Evolutionary conservation across 2,888 invertebrate genomes (phyloP).

Genomic region (Villa cingulata): DNA sequence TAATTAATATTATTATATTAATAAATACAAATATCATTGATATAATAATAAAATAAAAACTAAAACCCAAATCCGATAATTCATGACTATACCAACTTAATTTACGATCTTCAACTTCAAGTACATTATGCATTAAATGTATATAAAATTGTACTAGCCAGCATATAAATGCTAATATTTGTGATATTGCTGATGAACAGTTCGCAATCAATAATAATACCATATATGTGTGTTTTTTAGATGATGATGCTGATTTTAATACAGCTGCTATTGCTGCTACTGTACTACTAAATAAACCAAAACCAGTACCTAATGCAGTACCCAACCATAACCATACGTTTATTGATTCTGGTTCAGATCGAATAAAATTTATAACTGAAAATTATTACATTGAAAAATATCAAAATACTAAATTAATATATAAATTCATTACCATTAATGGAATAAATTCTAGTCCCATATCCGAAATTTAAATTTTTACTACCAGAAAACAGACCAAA

Average conservation of each 20-base stretch:
- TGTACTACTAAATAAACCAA: conserved; percentile 30
- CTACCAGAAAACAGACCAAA: conserved; percentile 81
- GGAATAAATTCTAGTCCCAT: conserved; percentile 62
- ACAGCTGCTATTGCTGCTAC: conserved; percentile 34
- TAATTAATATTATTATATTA: conserved; percentile 27
- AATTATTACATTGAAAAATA: neutral
- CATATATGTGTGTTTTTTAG: conserved; percentile 31
- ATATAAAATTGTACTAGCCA: conserved; percentile 77
- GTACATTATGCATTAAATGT: conserved; percentile 66
- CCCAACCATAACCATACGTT: conserved; percentile 34
- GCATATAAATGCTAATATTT: conserved; percentile 58
- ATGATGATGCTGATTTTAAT: conserved; percentile 32
- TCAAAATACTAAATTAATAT: neutral
- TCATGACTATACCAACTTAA: conserved; percentile 74
- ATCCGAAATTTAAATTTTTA: conserved; percentile 66
- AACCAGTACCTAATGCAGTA: conserved; percentile 32
- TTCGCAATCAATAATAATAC: conserved; percentile 30
- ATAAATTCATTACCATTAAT: conserved; percentile 50
- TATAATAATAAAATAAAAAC: conserved; percentile 51
- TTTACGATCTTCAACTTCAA: conserved; percentile 63
- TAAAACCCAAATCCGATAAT: conserved; percentile 68
- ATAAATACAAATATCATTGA: conserved; percentile 30
- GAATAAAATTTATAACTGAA: conserved; percentile 28
- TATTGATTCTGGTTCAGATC: conserved; percentile 27
- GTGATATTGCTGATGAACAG: conserved; percentile 49